Evolutionary conservation across 2,888 invertebrate genomes (phyloP).

Genomic region (Orchesella flavescens): DNA sequence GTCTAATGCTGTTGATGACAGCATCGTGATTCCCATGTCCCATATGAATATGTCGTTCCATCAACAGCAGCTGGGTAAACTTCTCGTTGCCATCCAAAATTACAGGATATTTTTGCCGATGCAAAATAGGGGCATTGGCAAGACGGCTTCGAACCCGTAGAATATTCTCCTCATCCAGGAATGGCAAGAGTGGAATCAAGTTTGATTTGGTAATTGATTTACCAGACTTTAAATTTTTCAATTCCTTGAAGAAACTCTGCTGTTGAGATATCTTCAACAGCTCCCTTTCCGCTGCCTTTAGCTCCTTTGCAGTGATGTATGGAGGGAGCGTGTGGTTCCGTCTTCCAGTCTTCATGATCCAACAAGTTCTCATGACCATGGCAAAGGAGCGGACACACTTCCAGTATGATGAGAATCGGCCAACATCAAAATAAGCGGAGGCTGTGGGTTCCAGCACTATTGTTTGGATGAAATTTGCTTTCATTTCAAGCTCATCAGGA

Average conservation of each 20-base stretch:
- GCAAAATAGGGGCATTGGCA: background rate
- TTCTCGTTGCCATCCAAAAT: background rate
- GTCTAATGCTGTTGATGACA: background rate
- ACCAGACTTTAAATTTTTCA: constrained; percentile 51
- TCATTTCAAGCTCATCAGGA: too few relatives aligned
- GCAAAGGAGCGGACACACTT: too few relatives aligned
- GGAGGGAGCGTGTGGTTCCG: too few relatives aligned
- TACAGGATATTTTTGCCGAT: background rate
- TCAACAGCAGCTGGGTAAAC: background rate
- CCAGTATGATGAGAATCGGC: constrained; percentile 36
- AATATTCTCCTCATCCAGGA: background rate
- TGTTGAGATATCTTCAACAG: constrained; percentile 27
- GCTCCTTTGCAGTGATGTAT: too few relatives aligned
- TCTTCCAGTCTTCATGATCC: too few relatives aligned
- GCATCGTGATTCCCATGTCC: background rate
- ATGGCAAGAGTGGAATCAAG: background rate
- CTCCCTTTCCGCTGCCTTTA: constrained; percentile 60
- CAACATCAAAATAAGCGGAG: constrained; percentile 61
- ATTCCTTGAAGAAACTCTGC: constrained; percentile 55
- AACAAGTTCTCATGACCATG: too few relatives aligned
- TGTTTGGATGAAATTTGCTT: too few relatives aligned
- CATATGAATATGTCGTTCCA: background rate
- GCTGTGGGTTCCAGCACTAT: constrained; percentile 61
- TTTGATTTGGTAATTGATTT: background rate
- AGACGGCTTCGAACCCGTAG: background rate